Base-by-base conservation (phyloP, 1,140 invertebrate genomes). In the Aphelenchoides avenae region DNA sequence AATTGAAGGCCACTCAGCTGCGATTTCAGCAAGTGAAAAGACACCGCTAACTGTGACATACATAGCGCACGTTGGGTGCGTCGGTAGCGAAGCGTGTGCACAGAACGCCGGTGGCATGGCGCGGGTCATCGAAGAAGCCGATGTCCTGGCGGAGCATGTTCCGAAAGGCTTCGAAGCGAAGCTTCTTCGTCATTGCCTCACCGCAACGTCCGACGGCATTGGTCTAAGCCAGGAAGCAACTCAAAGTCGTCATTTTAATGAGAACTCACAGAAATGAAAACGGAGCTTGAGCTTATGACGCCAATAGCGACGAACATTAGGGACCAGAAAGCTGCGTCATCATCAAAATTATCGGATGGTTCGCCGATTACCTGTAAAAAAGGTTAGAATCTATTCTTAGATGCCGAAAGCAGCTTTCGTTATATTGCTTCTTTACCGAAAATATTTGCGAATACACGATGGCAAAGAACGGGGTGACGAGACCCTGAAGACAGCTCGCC, bases 221-320 rank as follows among this genome's bases (percentile, higher is more conserved):
- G 6, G 70, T 62, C 69, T 73, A 44, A 44, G 29, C 15, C n/a
- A n/a, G n/a, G n/a, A n/a, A n/a, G n/a, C n/a, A n/a, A n/a, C n/a
- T n/a, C n/a, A n/a, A n/a, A n/a, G n/a, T n/a, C n/a, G n/a, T n/a
- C n/a, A n/a, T n/a, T n/a, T n/a, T n/a, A n/a, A n/a, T n/a, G n/a
- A n/a, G n/a, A n/a, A n/a, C n/a, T 51, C 60, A 80, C 80, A 59
- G 81, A 78, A 15, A 82, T 62, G 34, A 79, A 76, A 61, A 80
- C 78, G 26, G 77, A 75, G n/a, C 81, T 20, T 20, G 76, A 78
- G 51, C 79, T 78, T 13, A 73, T 53, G 3, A 77, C 69, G 18
- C 79, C 83, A 24, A 84, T 68, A 3, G 77, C 77, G n/a, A 84
- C 42, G 64, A 83, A 84, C 80, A 84, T 82, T 55, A 77, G 68